Evolutionary conservation across 2,888 invertebrate species (phyloP), one percentile per base, ranked within the genome.

Genomic region (Tipula vernalis): DNA sequence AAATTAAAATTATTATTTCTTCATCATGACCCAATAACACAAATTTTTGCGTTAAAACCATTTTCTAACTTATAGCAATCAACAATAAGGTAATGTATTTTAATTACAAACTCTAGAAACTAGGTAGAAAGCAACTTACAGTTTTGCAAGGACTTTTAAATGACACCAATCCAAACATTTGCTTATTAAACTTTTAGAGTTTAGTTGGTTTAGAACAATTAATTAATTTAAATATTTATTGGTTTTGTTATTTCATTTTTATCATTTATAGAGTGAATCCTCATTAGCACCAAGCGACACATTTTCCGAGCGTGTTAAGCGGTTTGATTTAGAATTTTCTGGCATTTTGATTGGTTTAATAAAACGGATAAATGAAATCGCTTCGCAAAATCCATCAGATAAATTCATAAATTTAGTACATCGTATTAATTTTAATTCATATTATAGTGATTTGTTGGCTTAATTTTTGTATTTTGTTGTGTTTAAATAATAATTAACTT

Each of bases 391-490:
- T 89, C 90, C 91, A 18, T 89, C 91, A 15, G 91, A 91, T 89
- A 90, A 91, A 47, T 91, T 91, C 86, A 90, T 91, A 87, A 91
- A 91, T 89, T 90, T 92, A 83, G 91, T 91, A 47, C 91, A 91
- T 88, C 89, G 88, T 87, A 84, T 84, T 41, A 84, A 84, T 84
- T 84, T 84, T 84, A 84, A 84, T 84, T 84, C 84, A 8, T 84
- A 84, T 41, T 84, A 84, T 84, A 84, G 84, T 84, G 84, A 84
- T 41, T 84, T 84, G 6, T 84, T 84, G 8, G 5, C 39, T 15
- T 84, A 41, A 84, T 15, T 84, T n/a, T 41, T 84, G n/a, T 36
- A n/a, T 39, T 39, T 5, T 84, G 3, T 36, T 36, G 41, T 84
- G 4, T 39, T 15, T 39, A 39, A 84, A 36, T 83, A 36, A 83